phyloP scores from a whole-genome alignment of 2,797 vertebrate genomes.

The Artibeus jamaicensis region DNA sequence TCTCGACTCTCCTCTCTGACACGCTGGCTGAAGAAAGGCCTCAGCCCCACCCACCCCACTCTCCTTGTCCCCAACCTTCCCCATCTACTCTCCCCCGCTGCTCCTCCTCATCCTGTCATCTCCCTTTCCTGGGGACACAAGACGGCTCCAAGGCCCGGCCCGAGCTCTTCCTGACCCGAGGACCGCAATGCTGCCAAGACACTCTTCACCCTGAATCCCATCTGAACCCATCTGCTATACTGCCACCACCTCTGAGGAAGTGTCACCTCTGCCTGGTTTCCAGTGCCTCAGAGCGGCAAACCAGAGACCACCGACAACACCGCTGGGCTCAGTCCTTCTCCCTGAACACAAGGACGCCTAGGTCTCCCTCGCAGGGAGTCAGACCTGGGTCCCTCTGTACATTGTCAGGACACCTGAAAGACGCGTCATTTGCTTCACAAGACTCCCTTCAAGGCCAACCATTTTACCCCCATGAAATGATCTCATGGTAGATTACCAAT shows the following conservation, averaged over 20 bases:
- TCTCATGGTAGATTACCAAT: not conserved
- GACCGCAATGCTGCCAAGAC: too few species aligned
- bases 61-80: too few species aligned
- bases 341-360: too few species aligned
- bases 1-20: not conserved
- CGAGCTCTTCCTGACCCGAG: not conserved
- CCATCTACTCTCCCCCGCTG: too few species aligned
- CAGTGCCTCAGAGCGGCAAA: not conserved
- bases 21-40: not conserved
- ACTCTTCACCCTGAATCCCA: not conserved
- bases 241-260: not conserved
- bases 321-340: not conserved
- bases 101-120: not conserved
- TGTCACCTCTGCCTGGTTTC: too few species aligned
- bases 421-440: not conserved
- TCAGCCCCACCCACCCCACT: not conserved
- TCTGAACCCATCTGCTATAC: not conserved
- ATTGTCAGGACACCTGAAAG: not conserved
- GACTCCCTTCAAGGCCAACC: not conserved
- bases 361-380: not conserved
- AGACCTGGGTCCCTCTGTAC: not conserved
- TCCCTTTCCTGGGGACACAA: not conserved
- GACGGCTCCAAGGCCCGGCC: not conserved
- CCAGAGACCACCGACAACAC: not conserved
- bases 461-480: not conserved